Conservation (phyloP, 2,888 invertebrate genomes). For the Orthonevra nobilis region DNA sequence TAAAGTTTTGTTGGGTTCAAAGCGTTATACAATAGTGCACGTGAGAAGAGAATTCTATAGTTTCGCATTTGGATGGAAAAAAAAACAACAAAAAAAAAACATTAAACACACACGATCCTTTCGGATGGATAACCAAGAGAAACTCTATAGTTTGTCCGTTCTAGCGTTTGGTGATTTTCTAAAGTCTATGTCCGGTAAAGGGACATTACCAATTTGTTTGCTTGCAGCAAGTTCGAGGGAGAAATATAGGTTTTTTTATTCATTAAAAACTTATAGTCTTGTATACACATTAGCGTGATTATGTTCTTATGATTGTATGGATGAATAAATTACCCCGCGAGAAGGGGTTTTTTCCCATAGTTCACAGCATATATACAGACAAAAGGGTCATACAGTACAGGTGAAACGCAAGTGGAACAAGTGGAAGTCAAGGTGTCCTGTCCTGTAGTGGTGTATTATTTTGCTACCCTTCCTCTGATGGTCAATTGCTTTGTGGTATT, state of each 20-base stretch:
- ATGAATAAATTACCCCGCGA: slow-evolving; percentile 27
- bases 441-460: slow-evolving; percentile 23
- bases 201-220: slow-evolving; percentile 6
- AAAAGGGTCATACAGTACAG: slow-evolving; percentile 50
- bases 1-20: not conserved
- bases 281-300: slow-evolving; percentile 18
- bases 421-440: slow-evolving; percentile 11
- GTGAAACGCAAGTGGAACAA: slow-evolving; percentile 50
- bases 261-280: not conserved
- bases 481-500: slow-evolving; percentile 7
- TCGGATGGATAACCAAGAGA: not conserved
- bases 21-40: slow-evolving; percentile 16
- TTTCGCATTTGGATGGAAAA: too few species aligned
- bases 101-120: too few species aligned
- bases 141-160: slow-evolving; percentile 20
- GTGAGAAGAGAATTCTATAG: not conserved
- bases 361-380: slow-evolving; percentile 27
- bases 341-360: slow-evolving; percentile 41
- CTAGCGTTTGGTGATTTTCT: slow-evolving; percentile 9
- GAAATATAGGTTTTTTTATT: slow-evolving; percentile 4
- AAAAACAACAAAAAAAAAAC: not conserved
- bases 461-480: slow-evolving; percentile 7
- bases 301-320: slow-evolving; percentile 23
- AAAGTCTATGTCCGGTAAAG: slow-evolving; percentile 30
- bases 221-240: not conserved